Base-by-base conservation (phyloP, 2,113 vertebrate genomes). In the Labrus mixtus region DNA sequence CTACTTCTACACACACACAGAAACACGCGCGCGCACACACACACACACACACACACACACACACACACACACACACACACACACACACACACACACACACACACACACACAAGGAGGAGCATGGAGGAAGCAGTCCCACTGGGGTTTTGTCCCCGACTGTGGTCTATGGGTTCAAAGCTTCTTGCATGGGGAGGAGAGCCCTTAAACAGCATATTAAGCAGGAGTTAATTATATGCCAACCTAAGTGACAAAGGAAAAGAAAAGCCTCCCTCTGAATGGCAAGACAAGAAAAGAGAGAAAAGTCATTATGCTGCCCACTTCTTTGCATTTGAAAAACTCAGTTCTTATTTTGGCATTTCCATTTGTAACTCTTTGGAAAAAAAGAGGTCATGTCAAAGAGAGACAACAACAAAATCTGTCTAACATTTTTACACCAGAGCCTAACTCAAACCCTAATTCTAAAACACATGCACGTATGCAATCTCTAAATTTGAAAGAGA, bases 211-310 rank as follows among this genome's bases (percentile, higher is more conserved):
- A 95, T 94, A 95, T 95, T 95, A 95, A 95, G 91, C 92, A 93
- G 92, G 91, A 94, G 94, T 95, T 94, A 95, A 95, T 95, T 94
- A 95, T 94, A 95, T 92, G 93, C 94, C 91, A 92, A 92, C 88
- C 91, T 87, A 83, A 90, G 91, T 90, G 90, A 94, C 93, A 95
- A 95, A 92, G 88, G 90, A 62, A 89, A 89, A 92, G 92, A 92
- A 95, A 93, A 93, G 90, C 90, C 92, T 92, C 87, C 80, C 83
- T 76, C 90, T 93, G 92, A 94, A 95, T 93, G 92, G 91, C 81
- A 81, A 84, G 87, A 88, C 88, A 92, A 93, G 87, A 93, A 93
- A 94, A 93, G 91, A 91, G 91, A 91, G 91, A 90, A 90, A 94
- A 94, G 93, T 94, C 93, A 94, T 95, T 95, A 94, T 94, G 90